Evolutionary conservation across 2,888 invertebrate genomes (phyloP).

Genomic region (Drosophila leonis): DNA sequence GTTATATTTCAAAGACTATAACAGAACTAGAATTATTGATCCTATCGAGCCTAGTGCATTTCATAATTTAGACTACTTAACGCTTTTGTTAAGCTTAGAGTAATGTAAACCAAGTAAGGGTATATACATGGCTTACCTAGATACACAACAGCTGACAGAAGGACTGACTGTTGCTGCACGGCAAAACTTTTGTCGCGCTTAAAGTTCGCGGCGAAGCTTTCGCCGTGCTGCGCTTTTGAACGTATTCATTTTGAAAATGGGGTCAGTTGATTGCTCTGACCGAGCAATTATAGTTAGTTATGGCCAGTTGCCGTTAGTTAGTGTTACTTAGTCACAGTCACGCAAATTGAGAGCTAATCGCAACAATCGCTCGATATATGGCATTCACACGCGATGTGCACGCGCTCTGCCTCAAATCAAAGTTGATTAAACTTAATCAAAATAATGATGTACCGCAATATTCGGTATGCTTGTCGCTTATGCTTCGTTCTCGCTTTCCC

Average conservation of each 20-base stretch:
- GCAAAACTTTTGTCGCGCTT: constrained; percentile 25
- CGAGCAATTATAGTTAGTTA: constrained; percentile 59
- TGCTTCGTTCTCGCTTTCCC: not conserved
- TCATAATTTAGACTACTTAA: not conserved
- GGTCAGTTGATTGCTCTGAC: constrained; percentile 38
- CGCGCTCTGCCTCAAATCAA: constrained; percentile 33
- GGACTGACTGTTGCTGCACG: constrained; percentile 31
- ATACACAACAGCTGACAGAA: constrained; percentile 35
- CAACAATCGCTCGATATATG: constrained; percentile 7
- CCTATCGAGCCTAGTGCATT: not conserved
- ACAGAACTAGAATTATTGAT: not conserved
- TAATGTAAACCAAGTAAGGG: constrained; percentile 39
- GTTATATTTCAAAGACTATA: not conserved
- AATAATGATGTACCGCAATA: constrained; percentile 17
- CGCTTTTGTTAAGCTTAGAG: constrained; percentile 7
- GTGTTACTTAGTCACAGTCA: constrained; percentile 32
- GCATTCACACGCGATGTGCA: constrained; percentile 26
- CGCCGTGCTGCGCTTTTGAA: constrained; percentile 30
- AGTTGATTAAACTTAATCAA: constrained; percentile 50
- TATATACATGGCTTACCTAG: not conserved
- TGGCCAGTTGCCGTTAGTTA: constrained; percentile 52
- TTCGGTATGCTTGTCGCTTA: not conserved
- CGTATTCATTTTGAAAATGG: constrained; percentile 34
- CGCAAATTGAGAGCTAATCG: constrained; percentile 40
- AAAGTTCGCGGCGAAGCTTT: constrained; percentile 33